Base-by-base conservation (phyloP, 1,140 invertebrate genomes). In the Lepidurus packardi region DNA sequence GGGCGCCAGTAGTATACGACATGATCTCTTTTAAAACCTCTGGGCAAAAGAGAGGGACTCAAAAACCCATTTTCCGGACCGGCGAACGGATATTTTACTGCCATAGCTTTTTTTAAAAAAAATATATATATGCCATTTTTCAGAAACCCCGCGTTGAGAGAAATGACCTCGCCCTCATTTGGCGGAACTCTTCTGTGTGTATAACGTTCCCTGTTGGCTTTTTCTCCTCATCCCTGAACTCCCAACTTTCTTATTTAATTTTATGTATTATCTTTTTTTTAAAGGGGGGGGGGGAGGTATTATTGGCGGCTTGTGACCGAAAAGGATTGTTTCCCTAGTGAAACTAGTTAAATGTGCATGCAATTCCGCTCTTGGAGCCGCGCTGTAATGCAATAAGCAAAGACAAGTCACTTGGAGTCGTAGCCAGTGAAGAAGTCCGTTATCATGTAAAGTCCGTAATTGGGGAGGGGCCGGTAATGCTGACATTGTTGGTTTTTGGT, bases 381-480 rank as follows among this genome's bases (percentile, higher is more conserved):
- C 16, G 6, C 7, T 21, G 53, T 65, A 65, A 65, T 16, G 53
- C n/a, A 65, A 65, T 65, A 65, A 65, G 53, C 16, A 65, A 16
- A 13, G 13, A 65, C 53, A 65, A 21, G 4, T 11, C 45, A 16
- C 10, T 16, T 47, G 16, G 10, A 16, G 45, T 16, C 16, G 53
- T 65, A 21, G 53, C 3, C 34, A 34, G 34, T 34, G 53, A 65
- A n/a, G 21, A 65, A 65, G 13, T 65, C 53, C 53, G 16, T 65
- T 65, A 65, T 65, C 53, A 65, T 65, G 53, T 21, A 65, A 65
- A 65, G 53, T 65, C 53, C 53, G 53, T 65, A 65, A 65, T 65
- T 65, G n/a, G 53, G 45, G 53, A 4, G 13, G 53, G 53, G 21
- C 53, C 53, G 13, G 53, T 16, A n/a, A 16, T 16, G 53, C 13